These are phyloP conservation scores for Carposina sasakii DNA, from an alignment of 1,140 invertebrate species.

Conservation along the genomic window DNA sequence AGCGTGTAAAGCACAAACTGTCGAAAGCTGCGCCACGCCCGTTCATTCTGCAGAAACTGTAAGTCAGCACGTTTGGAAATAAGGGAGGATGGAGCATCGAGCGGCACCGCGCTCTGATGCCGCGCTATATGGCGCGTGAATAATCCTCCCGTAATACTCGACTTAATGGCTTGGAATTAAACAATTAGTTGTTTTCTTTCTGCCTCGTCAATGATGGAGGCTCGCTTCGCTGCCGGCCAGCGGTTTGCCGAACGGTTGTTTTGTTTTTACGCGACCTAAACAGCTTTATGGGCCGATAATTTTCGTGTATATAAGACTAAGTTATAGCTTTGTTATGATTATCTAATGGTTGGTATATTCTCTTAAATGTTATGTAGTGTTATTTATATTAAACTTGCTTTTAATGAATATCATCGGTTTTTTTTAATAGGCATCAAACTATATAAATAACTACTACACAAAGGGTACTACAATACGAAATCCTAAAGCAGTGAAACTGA, in stretches of 20 bases:
- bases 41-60: no score
- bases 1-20: no score
- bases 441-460: no score
- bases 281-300: not conserved
- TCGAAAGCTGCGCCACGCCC: no score
- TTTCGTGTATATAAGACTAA: not conserved
- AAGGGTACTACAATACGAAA: no score
- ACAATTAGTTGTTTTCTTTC: constrained; percentile 70
- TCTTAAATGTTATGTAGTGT: not conserved
- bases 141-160: constrained; percentile 66
- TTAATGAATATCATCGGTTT: not conserved
- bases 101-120: constrained; percentile 40
- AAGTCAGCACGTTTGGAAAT: no score
- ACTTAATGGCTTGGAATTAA: constrained; percentile 69
- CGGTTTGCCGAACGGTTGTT: constrained; percentile 9
- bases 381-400: not conserved
- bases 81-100: constrained; percentile 1
- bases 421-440: no score
- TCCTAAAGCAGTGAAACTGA: no score
- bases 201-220: constrained; percentile 58
- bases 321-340: not conserved
- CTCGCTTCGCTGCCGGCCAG: constrained; percentile 26
- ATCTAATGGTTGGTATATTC: not conserved
- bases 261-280: constrained; percentile 7
- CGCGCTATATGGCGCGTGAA: constrained; percentile 63